phyloP scores from a whole-genome alignment of 1,140 invertebrate species.

The Gryllus bimaculatus region DNA sequence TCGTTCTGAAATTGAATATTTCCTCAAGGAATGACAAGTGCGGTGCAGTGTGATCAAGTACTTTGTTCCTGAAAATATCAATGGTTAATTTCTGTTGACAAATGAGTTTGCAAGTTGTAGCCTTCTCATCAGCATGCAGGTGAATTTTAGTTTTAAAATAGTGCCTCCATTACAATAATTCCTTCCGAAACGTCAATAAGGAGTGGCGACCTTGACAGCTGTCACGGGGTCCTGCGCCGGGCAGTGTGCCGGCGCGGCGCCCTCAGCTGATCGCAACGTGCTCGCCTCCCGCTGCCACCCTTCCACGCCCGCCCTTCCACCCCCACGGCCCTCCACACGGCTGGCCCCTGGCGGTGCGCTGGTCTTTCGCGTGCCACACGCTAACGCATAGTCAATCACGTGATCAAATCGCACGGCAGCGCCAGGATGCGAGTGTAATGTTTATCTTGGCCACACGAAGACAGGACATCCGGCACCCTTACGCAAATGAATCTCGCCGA shows the following conservation, averaged over 20 bases:
- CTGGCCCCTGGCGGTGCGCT: neutral
- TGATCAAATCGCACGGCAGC: neutral
- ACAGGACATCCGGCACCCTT: neutral
- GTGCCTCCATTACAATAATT: too few species aligned
- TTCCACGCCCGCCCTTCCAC: neutral
- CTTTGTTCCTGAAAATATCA: too few species aligned
- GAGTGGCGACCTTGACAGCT: neutral
- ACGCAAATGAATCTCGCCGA: neutral
- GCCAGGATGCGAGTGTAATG: neutral
- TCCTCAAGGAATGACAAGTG: too few species aligned
- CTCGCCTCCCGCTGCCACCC: neutral
- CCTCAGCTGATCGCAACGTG: neutral
- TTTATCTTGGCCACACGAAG: conserved; percentile 1
- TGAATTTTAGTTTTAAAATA: too few species aligned
- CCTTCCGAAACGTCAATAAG: too few species aligned
- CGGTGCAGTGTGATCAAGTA: too few species aligned
- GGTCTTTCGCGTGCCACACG: neutral
- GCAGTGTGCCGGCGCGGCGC: too few species aligned
- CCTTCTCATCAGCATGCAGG: too few species aligned
- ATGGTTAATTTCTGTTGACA: too few species aligned
- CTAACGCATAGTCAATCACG: neutral
- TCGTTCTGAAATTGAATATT: too few species aligned
- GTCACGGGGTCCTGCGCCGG: neutral
- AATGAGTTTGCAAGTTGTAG: too few species aligned
- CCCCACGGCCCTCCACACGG: too few species aligned